phyloP scores from a whole-genome alignment of 2,888 invertebrate species.

The Euphydryas editha region DNA sequence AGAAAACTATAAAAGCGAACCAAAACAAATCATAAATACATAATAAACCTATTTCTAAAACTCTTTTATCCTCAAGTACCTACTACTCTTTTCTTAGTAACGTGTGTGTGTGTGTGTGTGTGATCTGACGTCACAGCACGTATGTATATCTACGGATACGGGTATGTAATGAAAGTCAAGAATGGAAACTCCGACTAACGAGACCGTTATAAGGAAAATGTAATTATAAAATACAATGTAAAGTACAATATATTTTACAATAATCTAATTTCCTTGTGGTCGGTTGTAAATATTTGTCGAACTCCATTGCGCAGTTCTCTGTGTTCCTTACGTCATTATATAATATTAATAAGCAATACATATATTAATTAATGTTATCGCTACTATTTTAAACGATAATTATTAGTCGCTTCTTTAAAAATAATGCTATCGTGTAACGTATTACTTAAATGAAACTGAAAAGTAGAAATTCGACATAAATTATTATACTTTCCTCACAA shows the following conservation, averaged over 20 bases:
- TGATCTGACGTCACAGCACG: neutral
- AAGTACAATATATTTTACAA: neutral
- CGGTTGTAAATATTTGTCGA: slow-evolving; percentile 4
- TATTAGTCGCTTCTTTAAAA: neutral
- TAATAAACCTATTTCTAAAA: no score
- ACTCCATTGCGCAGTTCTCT: neutral
- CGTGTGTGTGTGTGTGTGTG: no score
- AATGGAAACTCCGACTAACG: neutral
- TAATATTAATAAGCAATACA: neutral
- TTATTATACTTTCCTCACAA: no score
- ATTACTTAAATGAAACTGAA: no score
- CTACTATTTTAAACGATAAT: neutral
- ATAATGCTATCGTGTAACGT: no score
- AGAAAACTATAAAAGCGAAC: no score
- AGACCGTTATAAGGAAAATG: neutral
- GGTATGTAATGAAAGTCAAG: neutral
- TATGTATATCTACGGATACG: neutral
- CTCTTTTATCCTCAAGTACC: no score
- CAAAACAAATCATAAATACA: no score
- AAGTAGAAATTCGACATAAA: neutral
- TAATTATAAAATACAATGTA: neutral
- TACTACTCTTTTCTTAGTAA: no score
- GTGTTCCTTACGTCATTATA: neutral
- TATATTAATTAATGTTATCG: neutral
- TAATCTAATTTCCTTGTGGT: neutral